phyloP scores from a whole-genome alignment of 2,113 vertebrate species.

The Nansenia antarctica region DNA sequence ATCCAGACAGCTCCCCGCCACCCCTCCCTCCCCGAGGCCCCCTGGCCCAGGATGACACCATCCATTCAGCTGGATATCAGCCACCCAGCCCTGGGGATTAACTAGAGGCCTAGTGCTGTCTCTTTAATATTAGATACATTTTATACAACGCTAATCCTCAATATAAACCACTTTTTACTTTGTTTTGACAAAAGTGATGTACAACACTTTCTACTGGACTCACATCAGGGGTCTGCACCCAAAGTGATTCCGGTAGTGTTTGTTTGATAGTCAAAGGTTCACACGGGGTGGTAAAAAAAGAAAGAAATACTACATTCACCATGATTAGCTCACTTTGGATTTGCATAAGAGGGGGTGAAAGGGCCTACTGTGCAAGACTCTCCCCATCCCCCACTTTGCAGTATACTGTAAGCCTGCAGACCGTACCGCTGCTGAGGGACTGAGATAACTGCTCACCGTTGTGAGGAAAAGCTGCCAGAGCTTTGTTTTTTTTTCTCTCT shows the following conservation, averaged over 20 bases:
- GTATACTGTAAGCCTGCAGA: slow-evolving; percentile 21
- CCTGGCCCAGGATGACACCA: slow-evolving; percentile 32
- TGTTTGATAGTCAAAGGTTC: slow-evolving; percentile 12
- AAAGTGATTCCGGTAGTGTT: slow-evolving; percentile 35
- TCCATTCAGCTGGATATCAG: slow-evolving; percentile 61
- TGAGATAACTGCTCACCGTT: slow-evolving; percentile 64
- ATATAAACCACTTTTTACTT: slow-evolving; percentile 46
- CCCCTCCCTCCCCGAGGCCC: slow-evolving; percentile 4
- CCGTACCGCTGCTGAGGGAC: slow-evolving; percentile 59
- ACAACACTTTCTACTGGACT: slow-evolving; percentile 27
- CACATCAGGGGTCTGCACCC: background rate
- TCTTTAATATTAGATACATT: slow-evolving; percentile 66
- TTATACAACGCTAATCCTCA: slow-evolving; percentile 64
- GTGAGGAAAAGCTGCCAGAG: slow-evolving; percentile 64
- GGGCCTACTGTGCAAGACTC: background rate
- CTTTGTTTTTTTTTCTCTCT: slow-evolving; percentile 53
- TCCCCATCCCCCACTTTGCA: background rate
- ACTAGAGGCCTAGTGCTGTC: slow-evolving; percentile 43
- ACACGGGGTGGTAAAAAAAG: background rate
- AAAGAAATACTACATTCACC: slow-evolving; percentile 39
- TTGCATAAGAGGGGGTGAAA: background rate
- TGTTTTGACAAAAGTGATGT: slow-evolving; percentile 54
- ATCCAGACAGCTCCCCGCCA: slow-evolving; percentile 17
- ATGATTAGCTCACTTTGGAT: slow-evolving; percentile 24
- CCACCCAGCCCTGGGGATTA: slow-evolving; percentile 64